A percentile compares a stretch with the other conserved stretches of the same genome.
Evolutionary conservation across 2,888 invertebrate genomes (phyloP).

Genomic region (Thymelicus lineola): DNA sequence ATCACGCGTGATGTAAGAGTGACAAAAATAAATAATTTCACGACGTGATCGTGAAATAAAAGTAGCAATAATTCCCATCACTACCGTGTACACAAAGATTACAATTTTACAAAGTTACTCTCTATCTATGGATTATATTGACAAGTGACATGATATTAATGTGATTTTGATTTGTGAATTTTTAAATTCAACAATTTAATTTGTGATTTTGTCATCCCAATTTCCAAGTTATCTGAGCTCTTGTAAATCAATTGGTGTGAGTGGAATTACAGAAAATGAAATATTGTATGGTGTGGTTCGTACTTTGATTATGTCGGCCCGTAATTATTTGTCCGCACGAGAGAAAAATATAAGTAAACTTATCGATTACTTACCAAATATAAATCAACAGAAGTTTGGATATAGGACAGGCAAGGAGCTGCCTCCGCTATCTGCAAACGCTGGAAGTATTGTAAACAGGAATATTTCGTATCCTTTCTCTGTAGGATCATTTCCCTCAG

Average conservation of each 20-base stretch:
- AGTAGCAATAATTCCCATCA: no score
- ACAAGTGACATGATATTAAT: no score
- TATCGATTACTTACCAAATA: conserved; percentile 74
- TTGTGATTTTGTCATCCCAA: background rate
- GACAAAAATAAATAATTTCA: no score
- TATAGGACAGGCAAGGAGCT: conserved; percentile 64
- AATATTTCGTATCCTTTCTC: conserved; percentile 72
- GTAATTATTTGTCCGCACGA: conserved; percentile 73
- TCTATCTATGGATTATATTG: no score
- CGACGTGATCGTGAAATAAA: no score
- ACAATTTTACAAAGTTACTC: no score
- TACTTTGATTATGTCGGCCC: conserved; percentile 74
- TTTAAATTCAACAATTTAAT: background rate
- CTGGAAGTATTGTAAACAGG: conserved; percentile 64
- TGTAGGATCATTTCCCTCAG: conserved; percentile 57
- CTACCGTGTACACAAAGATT: no score
- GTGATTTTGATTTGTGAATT: background rate
- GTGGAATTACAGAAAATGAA: conserved; percentile 10
- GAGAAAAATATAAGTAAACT: conserved; percentile 72
- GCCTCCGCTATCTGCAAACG: conserved; percentile 68
- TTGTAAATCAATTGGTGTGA: conserved; percentile 16
- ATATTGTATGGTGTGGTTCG: background rate
- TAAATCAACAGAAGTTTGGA: conserved; percentile 69
- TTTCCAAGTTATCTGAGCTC: background rate
- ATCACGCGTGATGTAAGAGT: no score